Evolutionary conservation across 2,113 vertebrate species (phyloP), one percentile per base, ranked within the genome.

Genomic region (Riparia riparia): DNA sequence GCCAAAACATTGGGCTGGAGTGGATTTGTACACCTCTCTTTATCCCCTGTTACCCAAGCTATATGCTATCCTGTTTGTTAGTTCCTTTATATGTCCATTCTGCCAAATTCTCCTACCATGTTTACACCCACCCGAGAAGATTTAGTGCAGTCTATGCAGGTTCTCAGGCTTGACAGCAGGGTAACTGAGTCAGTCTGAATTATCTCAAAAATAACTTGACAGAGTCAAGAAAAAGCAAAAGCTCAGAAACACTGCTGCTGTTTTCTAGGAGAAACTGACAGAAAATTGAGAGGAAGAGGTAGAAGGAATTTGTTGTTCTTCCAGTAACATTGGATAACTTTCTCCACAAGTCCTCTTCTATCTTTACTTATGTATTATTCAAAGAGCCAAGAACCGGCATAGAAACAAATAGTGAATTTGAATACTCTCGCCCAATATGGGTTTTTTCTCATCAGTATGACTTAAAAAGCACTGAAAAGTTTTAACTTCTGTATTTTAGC

Each of bases 91-190:
- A 37, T 2, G 7, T 56, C 71, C 60, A 12, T 22, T 34, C 66
- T 95, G 78, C 54, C 85, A 86, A 83, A 81, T 92, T 86, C 24
- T 85, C 37, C 66, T 37, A 26, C 71, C 71, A 9, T 10, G 56
- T 63, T 73, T 90, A 61, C 51, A 12, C 50, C 50, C 39, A 86
- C 50, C 5, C 0, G 0, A 77, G 66, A 64, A 82, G 22, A 34
- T 57, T 89, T 50, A 86, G 50, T 24, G 31, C 58, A 77, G 45
- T 57, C 50, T 63, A 7, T 86, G 51, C 50, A 44, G 58, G 92
- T 96, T 93, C 79, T 96, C 74, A 80, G 54, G 37, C 82, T 96
- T 92, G 86, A 94, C 82, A 95, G 64, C 29, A 83, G 54, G 24
- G 68, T 82, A 69, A 82, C 53, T 66, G 58, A 91, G 25, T 94